A percentile compares a stretch with the other conserved stretches of the same genome.
phyloP scores from a whole-genome alignment of 2,888 invertebrate genomes.

The Sarcophaga rosellei region DNA sequence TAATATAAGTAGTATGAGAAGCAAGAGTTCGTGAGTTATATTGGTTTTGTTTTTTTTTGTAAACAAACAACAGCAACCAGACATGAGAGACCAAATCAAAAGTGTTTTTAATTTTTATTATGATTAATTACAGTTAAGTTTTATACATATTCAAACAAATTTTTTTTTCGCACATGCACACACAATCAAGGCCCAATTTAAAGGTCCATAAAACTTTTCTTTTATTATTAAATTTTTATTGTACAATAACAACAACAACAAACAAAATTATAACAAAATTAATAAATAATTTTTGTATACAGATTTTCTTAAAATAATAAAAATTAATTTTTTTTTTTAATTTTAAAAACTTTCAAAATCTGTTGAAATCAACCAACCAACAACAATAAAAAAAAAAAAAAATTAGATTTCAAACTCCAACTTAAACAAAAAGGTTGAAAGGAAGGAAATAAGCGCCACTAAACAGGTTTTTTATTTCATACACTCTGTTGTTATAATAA shows the following conservation, averaged over 20 bases:
- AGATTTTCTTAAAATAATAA: too few species aligned
- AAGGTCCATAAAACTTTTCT: not conserved
- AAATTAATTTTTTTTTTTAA: too few species aligned
- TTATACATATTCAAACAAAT: conserved; percentile 25
- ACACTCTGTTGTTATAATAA: not conserved
- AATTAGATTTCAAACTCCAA: not conserved
- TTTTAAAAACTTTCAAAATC: too few species aligned
- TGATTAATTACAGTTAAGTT: conserved; percentile 57
- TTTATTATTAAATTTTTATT: not conserved
- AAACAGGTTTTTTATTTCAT: conserved; percentile 59
- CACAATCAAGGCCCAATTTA: not conserved
- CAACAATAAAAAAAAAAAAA: too few species aligned
- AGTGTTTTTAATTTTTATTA: conserved; percentile 53
- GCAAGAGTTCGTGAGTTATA: not conserved
- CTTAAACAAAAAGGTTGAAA: conserved; percentile 48
- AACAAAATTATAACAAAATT: conserved; percentile 8
- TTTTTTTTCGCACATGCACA: not conserved
- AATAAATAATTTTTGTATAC: not conserved
- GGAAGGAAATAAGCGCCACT: conserved; percentile 67
- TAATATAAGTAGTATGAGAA: not conserved
- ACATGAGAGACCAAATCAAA: conserved; percentile 11
- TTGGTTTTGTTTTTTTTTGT: not conserved
- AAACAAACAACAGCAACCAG: not conserved
- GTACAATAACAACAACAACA: conserved; percentile 17
- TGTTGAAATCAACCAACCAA: not conserved